Percentiles rank a stretch among this genome's conserved stretches.
phyloP scores from a whole-genome alignment of 2,888 invertebrate species.

The Nudaria mundana region DNA sequence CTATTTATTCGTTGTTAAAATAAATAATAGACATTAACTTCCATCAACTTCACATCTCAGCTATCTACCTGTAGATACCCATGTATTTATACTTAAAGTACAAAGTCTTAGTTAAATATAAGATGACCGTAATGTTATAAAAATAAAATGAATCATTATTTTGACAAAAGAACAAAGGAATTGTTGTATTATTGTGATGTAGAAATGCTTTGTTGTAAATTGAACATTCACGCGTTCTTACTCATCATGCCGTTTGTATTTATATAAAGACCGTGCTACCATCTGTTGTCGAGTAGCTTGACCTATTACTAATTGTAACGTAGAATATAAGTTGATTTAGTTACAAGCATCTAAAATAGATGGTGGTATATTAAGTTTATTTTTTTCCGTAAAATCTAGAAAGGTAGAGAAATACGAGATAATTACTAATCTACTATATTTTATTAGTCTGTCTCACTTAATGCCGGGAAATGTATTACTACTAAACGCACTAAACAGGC shows the following conservation, averaged over 20 bases:
- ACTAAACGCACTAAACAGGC: too few relatives aligned
- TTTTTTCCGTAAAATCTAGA: too few relatives aligned
- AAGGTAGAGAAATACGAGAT: too few relatives aligned
- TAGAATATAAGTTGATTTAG: not conserved
- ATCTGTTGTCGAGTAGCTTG: conserved; percentile 39
- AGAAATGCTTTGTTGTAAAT: conserved; percentile 10
- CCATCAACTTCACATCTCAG: too few relatives aligned
- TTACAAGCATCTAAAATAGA: conserved; percentile 10
- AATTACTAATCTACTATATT: too few relatives aligned
- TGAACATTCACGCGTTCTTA: conserved; percentile 8
- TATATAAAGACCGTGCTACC: conserved; percentile 23
- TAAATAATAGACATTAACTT: too few relatives aligned
- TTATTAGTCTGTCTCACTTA: too few relatives aligned
- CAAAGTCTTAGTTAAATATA: too few relatives aligned
- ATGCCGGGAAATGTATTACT: too few relatives aligned
- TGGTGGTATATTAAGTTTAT: conserved; percentile 19
- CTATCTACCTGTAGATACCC: too few relatives aligned
- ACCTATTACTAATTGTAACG: not conserved
- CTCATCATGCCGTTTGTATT: conserved; percentile 14
- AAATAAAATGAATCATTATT: conserved; percentile 8
- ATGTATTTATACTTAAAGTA: too few relatives aligned
- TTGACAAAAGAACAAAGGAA: conserved; percentile 15
- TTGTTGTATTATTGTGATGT: not conserved
- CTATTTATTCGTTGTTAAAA: too few relatives aligned
- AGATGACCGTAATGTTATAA: conserved; percentile 1